Percentiles rank a stretch among this genome's conserved stretches.
Evolutionary conservation across 2,888 invertebrate genomes (phyloP).

Genomic region (Drosophila stalkeri): DNA sequence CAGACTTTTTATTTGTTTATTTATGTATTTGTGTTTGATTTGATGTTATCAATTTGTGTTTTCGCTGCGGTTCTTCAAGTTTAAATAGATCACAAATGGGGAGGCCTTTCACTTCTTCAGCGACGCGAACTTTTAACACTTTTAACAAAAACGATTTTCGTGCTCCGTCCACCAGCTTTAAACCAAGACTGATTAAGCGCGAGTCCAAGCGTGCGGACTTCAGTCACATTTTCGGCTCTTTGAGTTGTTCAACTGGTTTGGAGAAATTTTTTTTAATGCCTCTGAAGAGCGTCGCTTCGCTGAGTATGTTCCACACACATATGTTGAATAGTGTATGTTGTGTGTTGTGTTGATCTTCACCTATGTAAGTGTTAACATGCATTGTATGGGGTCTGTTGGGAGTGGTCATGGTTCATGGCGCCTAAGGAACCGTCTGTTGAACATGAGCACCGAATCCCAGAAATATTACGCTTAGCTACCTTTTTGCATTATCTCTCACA

Average conservation of each 20-base stretch:
- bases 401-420: constrained; percentile 53
- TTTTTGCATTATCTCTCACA: constrained; percentile 6
- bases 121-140: constrained; percentile 1
- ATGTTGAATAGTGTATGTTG: constrained; percentile 13
- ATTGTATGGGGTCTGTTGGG: constrained; percentile 31
- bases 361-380: constrained; percentile 12
- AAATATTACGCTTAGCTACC: constrained; percentile 34
- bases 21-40: not conserved
- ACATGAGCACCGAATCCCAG: constrained; percentile 30
- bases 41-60: not conserved
- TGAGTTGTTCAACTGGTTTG: constrained; percentile 54
- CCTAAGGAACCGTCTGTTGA: constrained; percentile 33
- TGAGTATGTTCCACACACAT: constrained; percentile 33
- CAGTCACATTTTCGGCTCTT: constrained; percentile 53
- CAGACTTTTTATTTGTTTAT: not conserved
- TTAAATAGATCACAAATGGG: constrained; percentile 18
- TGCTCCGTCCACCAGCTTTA: constrained; percentile 23
- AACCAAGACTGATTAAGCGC: constrained; percentile 42
- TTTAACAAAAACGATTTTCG: constrained; percentile 17
- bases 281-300: constrained; percentile 47
- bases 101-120: constrained; percentile 48
- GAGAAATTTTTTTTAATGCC: constrained; percentile 50
- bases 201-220: constrained; percentile 31
- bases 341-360: constrained; percentile 31
- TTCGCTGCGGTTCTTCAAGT: not conserved